These are phyloP conservation scores for Pasiphila rectangulata DNA, from an alignment of 2,888 invertebrate genomes.

Conservation along the genomic window DNA sequence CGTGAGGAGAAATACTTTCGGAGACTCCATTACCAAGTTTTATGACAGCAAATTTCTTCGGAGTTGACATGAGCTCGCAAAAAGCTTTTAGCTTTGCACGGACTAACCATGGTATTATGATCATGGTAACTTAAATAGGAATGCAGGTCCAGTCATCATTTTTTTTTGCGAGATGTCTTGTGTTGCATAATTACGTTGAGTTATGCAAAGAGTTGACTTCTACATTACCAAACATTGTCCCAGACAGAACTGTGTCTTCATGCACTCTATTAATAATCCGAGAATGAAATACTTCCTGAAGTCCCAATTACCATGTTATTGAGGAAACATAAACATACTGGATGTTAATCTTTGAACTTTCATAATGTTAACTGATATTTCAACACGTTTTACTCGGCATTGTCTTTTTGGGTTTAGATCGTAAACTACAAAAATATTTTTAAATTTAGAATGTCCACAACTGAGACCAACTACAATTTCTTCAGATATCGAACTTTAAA, in stretches of 20 bases:
- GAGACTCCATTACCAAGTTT: slow-evolving; percentile 31
- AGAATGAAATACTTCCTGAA: slow-evolving; percentile 31
- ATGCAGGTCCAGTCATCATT: too few species aligned
- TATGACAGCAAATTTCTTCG: slow-evolving; percentile 16
- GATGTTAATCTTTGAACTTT: slow-evolving; percentile 30
- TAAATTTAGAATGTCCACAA: too few species aligned
- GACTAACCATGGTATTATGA: too few species aligned
- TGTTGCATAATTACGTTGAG: too few species aligned
- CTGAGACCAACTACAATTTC: neutral
- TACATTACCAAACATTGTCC: slow-evolving; percentile 13
- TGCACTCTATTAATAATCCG: slow-evolving; percentile 28
- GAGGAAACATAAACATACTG: slow-evolving; percentile 44
- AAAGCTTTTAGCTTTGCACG: neutral
- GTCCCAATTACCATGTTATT: slow-evolving; percentile 41
- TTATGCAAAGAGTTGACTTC: slow-evolving; percentile 7
- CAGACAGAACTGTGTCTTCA: slow-evolving; percentile 23
- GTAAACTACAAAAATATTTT: too few species aligned
- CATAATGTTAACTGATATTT: slow-evolving; percentile 13
- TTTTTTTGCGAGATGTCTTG: too few species aligned
- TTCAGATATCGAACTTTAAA: too few species aligned
- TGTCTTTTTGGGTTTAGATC: neutral
- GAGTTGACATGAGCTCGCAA: slow-evolving; percentile 1
- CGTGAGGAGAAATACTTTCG: slow-evolving; percentile 34
- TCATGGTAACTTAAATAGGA: too few species aligned
- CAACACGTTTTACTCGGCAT: slow-evolving; percentile 4